phyloP scores from a whole-genome alignment of 2,797 vertebrate species.

The Acipenser oxyrinchus region DNA sequence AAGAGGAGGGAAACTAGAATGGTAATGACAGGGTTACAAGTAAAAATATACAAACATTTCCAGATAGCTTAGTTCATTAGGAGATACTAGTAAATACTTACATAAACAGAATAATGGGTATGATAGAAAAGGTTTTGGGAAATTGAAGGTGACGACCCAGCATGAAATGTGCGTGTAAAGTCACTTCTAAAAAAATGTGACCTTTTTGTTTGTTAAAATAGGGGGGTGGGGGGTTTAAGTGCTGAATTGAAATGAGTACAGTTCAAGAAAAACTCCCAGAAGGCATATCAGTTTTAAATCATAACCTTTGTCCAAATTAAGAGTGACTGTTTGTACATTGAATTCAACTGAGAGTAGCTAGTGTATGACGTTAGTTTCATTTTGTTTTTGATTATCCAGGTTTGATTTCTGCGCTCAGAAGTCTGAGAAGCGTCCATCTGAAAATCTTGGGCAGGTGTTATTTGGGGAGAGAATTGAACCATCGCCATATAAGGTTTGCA shows the following conservation, averaged over 20 bases:
- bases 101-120: conserved; percentile 40
- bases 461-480: conserved; percentile 90
- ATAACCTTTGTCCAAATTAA: conserved; percentile 34
- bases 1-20: not conserved
- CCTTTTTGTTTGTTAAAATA: conserved; percentile 65
- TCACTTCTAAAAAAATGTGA: conserved; percentile 69
- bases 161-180: conserved; percentile 60
- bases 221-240: conserved; percentile 27
- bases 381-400: conserved; percentile 42
- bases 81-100: conserved; percentile 17
- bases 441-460: conserved; percentile 87
- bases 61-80: not conserved
- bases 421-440: conserved; percentile 75
- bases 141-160: conserved; percentile 72
- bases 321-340: conserved; percentile 44
- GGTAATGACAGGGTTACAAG: not conserved
- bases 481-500: conserved; percentile 82
- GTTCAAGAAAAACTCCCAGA: conserved; percentile 45
- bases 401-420: conserved; percentile 83
- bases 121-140: conserved; percentile 64
- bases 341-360: conserved; percentile 55
- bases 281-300: conserved; percentile 57
- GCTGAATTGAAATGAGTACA: conserved; percentile 54
- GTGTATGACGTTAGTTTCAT: conserved; percentile 21
- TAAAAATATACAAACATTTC: not conserved